Conservation (phyloP, 2,113 vertebrate species). For the Oenanthe oenanthe region DNA sequence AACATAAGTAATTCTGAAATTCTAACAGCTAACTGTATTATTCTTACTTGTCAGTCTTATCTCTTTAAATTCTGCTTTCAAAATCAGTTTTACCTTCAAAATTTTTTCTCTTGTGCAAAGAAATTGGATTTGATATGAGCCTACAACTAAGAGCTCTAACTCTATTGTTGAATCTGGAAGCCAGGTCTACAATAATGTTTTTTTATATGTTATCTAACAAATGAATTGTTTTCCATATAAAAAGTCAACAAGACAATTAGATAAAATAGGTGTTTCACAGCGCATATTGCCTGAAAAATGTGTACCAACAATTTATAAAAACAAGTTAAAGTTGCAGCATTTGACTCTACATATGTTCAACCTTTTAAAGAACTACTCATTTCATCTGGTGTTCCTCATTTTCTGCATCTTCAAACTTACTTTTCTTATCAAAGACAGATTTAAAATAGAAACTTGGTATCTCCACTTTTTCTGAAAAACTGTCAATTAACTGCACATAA, state of each 20-base stretch:
- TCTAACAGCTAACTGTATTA: neutral
- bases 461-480: neutral
- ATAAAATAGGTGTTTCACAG: neutral
- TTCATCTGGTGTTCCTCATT: neutral
- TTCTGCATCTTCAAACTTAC: neutral
- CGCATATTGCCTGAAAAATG: neutral
- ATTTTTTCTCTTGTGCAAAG: neutral
- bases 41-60: neutral
- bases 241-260: neutral
- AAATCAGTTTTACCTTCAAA: neutral
- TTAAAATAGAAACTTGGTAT: neutral
- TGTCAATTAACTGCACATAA: neutral
- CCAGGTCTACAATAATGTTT: neutral
- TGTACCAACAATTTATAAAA: neutral
- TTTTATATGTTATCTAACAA: neutral
- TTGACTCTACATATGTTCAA: neutral
- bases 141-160: neutral
- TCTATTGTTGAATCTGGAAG: neutral
- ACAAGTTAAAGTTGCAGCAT: neutral
- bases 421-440: neutral
- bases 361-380: neutral
- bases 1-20: neutral
- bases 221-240: neutral
- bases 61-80: neutral
- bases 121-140: neutral